Percentiles rank a stretch among this genome's conserved stretches.
phyloP scores from a whole-genome alignment of 2,113 vertebrate genomes.

The Forbesichthys papilliferus region DNA sequence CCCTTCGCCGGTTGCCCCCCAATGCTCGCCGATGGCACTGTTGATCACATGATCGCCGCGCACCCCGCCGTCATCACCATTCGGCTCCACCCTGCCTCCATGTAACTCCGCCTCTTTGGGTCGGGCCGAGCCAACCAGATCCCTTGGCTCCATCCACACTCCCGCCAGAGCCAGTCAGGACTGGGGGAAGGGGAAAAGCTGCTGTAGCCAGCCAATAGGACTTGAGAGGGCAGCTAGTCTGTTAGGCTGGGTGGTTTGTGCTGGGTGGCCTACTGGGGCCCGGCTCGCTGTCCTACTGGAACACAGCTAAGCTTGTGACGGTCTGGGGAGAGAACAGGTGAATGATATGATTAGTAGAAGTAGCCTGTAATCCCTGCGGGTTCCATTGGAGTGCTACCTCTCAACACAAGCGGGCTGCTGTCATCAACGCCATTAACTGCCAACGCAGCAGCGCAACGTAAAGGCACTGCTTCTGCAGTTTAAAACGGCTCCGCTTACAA shows the following conservation, averaged over 20 bases:
- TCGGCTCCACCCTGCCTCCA: conserved; percentile 80
- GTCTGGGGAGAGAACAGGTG: conserved; percentile 59
- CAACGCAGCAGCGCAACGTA: conserved; percentile 42
- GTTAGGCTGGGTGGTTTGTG: conserved; percentile 44
- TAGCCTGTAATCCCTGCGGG: conserved; percentile 28
- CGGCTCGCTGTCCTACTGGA: conserved; percentile 64
- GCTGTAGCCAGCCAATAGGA: conserved; percentile 67
- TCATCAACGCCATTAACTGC: conserved; percentile 45
- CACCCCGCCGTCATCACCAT: conserved; percentile 84
- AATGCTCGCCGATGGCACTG: conserved; percentile 87
- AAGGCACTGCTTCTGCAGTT: conserved; percentile 50
- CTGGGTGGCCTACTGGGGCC: conserved; percentile 67
- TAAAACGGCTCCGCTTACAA: conserved; percentile 38
- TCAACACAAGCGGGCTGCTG: conserved; percentile 38
- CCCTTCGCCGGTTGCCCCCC: conserved; percentile 74
- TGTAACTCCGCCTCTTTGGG: conserved; percentile 87
- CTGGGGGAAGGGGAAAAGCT: conserved; percentile 63
- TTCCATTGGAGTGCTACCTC: conserved; percentile 20
- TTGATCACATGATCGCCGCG: conserved; percentile 89
- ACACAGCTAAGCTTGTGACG: conserved; percentile 68
- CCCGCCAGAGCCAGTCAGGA: conserved; percentile 71
- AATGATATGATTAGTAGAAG: conserved; percentile 47
- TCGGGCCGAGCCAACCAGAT: conserved; percentile 83
- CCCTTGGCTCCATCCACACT: conserved; percentile 93
- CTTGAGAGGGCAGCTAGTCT: conserved; percentile 47